Percentiles rank a stretch among this genome's conserved stretches.
Evolutionary conservation across 1,140 invertebrate species (phyloP).

Genomic region (Tribolium castaneum): DNA sequence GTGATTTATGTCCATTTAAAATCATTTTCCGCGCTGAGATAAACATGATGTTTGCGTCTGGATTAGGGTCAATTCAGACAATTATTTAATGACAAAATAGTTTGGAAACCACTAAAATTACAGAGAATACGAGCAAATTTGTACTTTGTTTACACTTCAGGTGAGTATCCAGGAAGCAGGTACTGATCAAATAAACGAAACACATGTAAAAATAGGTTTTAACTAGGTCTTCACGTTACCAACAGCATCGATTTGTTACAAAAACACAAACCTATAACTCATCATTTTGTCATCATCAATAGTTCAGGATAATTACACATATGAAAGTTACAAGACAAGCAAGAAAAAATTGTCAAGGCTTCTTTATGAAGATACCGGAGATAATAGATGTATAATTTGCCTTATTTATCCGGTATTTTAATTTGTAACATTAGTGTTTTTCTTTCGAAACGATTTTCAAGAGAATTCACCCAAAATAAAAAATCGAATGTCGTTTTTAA

Average conservation of each 20-base stretch:
- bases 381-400: not conserved
- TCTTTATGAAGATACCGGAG: not conserved
- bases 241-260: not conserved
- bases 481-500: not conserved
- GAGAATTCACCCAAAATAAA: too few species aligned
- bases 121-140: not conserved
- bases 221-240: not conserved
- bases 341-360: not conserved
- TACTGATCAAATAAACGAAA: not conserved
- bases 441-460: too few species aligned
- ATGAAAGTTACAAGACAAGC: not conserved
- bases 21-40: not conserved
- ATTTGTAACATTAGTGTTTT: not conserved
- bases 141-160: not conserved
- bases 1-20: slow-evolving; percentile 5
- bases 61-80: slow-evolving; percentile 9
- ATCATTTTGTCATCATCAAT: not conserved
- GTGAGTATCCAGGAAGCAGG: not conserved
- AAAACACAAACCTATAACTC: not conserved
- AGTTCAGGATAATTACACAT: not conserved
- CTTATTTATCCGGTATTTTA: too few species aligned
- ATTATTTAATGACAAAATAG: not conserved
- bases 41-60: not conserved
- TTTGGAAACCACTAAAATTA: too few species aligned
- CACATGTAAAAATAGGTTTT: not conserved